phyloP scores from a whole-genome alignment of 2,888 invertebrate genomes.

The Odontothrips loti region DNA sequence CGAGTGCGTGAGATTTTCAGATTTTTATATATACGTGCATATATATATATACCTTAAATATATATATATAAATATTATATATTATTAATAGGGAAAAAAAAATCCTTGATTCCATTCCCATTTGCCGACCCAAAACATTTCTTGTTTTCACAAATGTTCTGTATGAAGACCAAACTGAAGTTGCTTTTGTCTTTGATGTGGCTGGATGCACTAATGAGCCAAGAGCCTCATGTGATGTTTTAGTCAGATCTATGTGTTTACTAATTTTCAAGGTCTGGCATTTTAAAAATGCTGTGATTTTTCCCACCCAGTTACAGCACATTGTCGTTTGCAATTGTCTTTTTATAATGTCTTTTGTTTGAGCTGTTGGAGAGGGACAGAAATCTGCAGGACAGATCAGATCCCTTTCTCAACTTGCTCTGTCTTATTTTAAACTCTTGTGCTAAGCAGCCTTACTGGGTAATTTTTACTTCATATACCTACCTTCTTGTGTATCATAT shows the following conservation, averaged over 20 bases:
- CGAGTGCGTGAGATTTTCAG: constrained; percentile 17
- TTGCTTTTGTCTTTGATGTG: not conserved
- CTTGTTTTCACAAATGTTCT: not conserved
- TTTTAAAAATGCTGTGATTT: constrained; percentile 7
- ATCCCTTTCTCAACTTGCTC: not conserved
- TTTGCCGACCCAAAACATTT: not conserved
- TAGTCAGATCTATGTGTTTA: not conserved
- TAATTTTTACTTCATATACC: not conserved
- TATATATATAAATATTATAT: constrained; percentile 18
- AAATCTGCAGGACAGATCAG: constrained; percentile 9
- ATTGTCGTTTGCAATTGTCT: constrained; percentile 7
- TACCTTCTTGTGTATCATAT: constrained; percentile 2
- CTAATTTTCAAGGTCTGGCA: not conserved
- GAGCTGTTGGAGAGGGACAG: not conserved
- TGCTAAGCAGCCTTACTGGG: constrained; percentile 14
- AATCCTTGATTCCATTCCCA: constrained; percentile 12
- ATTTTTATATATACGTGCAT: constrained; percentile 23
- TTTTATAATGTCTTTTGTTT: constrained; percentile 18
- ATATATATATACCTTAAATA: not conserved
- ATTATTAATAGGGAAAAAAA: constrained; percentile 9
- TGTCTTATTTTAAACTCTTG: not conserved
- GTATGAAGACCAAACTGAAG: not conserved
- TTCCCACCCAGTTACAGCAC: constrained; percentile 16
- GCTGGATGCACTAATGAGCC: constrained; percentile 10
- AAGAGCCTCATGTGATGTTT: constrained; percentile 21